Conservation (phyloP, 1,140 invertebrate species). For the Dendrolimus punctatus region DNA sequence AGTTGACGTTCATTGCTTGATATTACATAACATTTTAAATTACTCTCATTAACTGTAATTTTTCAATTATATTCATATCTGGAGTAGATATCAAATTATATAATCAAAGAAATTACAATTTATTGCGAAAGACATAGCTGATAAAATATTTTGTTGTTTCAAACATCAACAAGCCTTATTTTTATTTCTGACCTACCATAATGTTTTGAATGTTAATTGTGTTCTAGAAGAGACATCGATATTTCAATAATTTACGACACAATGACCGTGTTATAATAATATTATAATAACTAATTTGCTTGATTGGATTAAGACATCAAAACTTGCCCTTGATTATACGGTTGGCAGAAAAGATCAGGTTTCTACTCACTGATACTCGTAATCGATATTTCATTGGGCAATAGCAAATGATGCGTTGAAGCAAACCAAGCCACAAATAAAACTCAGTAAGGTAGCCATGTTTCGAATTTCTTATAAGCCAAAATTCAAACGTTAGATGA, state of each 20-base stretch:
- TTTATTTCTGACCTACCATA: constrained; percentile 42
- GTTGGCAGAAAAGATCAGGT: constrained; percentile 52
- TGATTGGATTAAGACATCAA: constrained; percentile 67
- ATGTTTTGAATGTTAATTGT: constrained; percentile 44
- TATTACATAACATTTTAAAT: too few relatives aligned
- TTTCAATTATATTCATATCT: too few relatives aligned
- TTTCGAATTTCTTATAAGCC: too few relatives aligned
- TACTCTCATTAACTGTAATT: too few relatives aligned
- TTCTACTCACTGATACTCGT: constrained; percentile 20
- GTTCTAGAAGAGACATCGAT: constrained; percentile 26
- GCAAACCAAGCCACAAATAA: too few relatives aligned
- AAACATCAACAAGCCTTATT: not conserved
- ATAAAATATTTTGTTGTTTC: too few relatives aligned
- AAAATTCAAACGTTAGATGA: too few relatives aligned
- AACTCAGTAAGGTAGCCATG: too few relatives aligned
- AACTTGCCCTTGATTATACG: constrained; percentile 33
- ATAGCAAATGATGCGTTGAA: not conserved
- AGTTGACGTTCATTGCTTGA: too few relatives aligned
- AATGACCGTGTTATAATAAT: constrained; percentile 34
- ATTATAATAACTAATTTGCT: constrained; percentile 47
- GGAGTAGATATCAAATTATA: too few relatives aligned
- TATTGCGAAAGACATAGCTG: too few relatives aligned
- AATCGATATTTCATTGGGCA: constrained; percentile 18
- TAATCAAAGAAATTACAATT: too few relatives aligned
- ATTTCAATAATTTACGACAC: constrained; percentile 39